Base-by-base conservation (phyloP, 2,888 invertebrate genomes). In the Stenotaenia linearis region DNA sequence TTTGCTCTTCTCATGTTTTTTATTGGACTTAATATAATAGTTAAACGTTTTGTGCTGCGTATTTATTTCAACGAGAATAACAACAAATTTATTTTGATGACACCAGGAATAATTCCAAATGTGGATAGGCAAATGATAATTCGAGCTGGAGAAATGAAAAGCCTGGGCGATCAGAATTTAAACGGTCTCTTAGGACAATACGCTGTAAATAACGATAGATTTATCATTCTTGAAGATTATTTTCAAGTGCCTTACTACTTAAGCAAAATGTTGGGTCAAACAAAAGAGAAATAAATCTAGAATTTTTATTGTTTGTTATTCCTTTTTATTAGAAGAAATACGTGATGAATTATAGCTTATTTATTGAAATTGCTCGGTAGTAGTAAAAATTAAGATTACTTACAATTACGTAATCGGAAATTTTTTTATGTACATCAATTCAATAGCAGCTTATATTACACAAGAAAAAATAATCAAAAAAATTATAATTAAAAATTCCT, bases 61-160 rank as follows among this genome's bases (percentile, higher is more conserved):
- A 78, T 78, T 30, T 78, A 78, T 32, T 78, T 61, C 61, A 78
- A 78, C 18, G 78, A 78, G n/a, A 4, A 18, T 15, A 32, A n/a
- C 12, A 21, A 15, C 23, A 56, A 78, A 61, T 78, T 78, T 32
- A 61, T 78, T 15, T 30, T 56, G 28, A 37, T 61, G 30, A 15
- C 37, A 5, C 28, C 50, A 12, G 9, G 21, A 23, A 23, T 10
- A 40, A 23, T 28, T 45, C 77, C 50, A 77, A 77, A 45, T 15
- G 18, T 21, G 12, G 50, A 28, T n/a, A 21, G n/a, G 6, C 77
- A 18, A 12, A 6, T 77, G 12, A 23, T 21, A 23, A 61, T 78
- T 32, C 50, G 56, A 15, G 56, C 32, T 0, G 78, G 78, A 6
- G 28, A 78, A 61, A 56, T 37, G 21, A 28, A 30, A 18, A 1